A percentile compares a stretch with the other conserved stretches of the same genome.
These are phyloP conservation scores for Gobius niger DNA, from an alignment of 2,113 vertebrate genomes.

Conservation along the genomic window DNA sequence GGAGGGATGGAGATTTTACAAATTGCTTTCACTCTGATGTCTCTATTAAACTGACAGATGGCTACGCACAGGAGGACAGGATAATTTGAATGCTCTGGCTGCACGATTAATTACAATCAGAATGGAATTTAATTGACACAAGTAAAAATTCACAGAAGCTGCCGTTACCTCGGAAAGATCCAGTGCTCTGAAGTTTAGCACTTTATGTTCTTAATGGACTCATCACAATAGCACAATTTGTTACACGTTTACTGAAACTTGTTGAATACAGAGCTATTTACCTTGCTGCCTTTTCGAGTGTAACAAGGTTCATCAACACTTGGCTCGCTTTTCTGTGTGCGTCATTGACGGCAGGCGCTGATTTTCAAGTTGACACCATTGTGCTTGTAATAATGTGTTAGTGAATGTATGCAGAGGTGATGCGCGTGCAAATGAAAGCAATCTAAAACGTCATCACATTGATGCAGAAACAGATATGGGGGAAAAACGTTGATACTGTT, in stretches of 20 bases:
- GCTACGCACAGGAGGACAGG: neutral
- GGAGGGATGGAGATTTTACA: neutral
- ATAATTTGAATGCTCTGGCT: neutral
- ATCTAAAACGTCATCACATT: conserved; percentile 10
- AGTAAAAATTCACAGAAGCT: too few species aligned
- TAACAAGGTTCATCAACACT: neutral
- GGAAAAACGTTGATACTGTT: too few species aligned
- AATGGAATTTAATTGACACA: neutral
- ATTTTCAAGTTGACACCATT: neutral
- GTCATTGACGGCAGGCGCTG: neutral
- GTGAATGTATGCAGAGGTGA: conserved; percentile 2
- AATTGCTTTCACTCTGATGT: conserved; percentile 3
- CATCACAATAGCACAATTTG: too few species aligned
- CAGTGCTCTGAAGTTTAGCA: too few species aligned
- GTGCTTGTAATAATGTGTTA: conserved; percentile 10
- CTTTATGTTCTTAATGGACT: too few species aligned
- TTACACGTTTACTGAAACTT: too few species aligned
- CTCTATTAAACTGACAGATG: neutral
- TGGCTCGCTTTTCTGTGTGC: neutral
- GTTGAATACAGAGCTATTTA: neutral
- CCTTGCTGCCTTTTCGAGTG: neutral
- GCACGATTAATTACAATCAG: neutral
- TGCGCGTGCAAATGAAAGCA: neutral
- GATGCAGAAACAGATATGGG: neutral
- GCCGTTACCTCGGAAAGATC: too few species aligned